Evolutionary conservation across 2,113 vertebrate genomes (phyloP), one percentile per base, ranked within the genome.

Genomic region (Heliornis fulica): DNA sequence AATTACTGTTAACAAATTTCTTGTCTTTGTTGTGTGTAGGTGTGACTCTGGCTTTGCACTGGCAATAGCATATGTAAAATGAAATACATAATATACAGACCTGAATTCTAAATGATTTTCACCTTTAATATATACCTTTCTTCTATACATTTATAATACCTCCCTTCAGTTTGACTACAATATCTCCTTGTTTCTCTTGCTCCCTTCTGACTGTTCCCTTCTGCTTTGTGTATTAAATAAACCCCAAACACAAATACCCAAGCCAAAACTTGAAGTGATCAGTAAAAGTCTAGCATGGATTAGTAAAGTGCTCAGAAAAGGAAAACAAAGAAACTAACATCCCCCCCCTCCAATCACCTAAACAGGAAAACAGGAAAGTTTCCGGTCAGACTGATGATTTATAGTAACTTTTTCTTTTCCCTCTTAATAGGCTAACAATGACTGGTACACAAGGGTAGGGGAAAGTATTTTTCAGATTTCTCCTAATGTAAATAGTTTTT

Each of bases 311-410:
- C 40, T 57, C 20, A 29, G 63, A 61, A 90, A 64, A 77, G 18
- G 25, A 88, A 59, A 64, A 7, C 10, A 40, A 38, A 22, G 5
- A 31, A 26, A 2, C 1, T 32, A 64, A 31, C 6, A n/a, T n/a
- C n/a, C 21, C 46, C 46, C 12, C 20, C 21, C 21, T 21, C 46
- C 4, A 40, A 15, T 19, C 17, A 82, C 69, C 7, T 15, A 45
- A 60, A 43, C 13, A 71, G 59, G 48, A 5, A 1, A 0, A 0
- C 14, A 38, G 32, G 5, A 15, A 29, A 28, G 3, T 22, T 13
- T 50, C 31, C 57, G 32, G 19, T 36, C 32, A 45, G 29, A 46
- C 11, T 83, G 54, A 9, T 66, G 41, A 13, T 34, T 4, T 32
- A 3, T 18, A 51, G 5, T 71, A 7, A 46, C 87, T 89, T 61